These are phyloP conservation scores for Notiomystis cincta DNA, from an alignment of 2,113 vertebrate species.

Conservation along the genomic window DNA sequence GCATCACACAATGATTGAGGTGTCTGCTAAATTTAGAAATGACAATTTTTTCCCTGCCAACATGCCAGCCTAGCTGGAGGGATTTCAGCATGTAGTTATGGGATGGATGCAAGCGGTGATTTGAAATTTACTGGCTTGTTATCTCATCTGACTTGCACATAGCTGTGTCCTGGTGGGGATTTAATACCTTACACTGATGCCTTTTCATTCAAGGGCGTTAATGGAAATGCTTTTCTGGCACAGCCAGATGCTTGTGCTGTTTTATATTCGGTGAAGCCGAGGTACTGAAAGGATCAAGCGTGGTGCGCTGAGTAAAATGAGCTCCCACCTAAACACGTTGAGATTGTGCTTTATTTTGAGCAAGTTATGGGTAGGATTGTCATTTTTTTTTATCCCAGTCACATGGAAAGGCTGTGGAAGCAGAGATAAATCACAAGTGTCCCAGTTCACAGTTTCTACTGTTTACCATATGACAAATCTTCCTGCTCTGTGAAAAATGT, in stretches of 20 bases:
- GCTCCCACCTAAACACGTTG: neutral
- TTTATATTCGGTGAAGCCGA: neutral
- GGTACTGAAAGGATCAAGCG: neutral
- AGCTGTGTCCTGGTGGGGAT: neutral
- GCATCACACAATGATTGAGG: neutral
- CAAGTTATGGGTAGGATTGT: neutral
- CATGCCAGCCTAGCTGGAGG: neutral
- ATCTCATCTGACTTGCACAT: neutral
- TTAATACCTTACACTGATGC: neutral
- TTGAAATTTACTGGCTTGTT: neutral
- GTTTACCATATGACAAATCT: neutral
- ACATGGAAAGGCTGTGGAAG: neutral
- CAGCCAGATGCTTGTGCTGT: neutral
- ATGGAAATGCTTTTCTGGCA: neutral
- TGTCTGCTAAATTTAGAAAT: conserved; percentile 32
- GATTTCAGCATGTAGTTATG: neutral
- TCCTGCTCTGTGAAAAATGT: neutral
- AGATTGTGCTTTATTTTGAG: neutral
- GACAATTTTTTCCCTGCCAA: neutral
- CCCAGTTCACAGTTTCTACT: neutral
- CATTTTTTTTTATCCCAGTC: neutral
- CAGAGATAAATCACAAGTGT: neutral
- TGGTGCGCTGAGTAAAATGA: neutral
- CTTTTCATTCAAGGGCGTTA: neutral
- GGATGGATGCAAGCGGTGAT: neutral